Evolutionary conservation across 1,140 invertebrate species (phyloP), one percentile per base, ranked within the genome.

Genomic region (Zelostemma sp.): DNA sequence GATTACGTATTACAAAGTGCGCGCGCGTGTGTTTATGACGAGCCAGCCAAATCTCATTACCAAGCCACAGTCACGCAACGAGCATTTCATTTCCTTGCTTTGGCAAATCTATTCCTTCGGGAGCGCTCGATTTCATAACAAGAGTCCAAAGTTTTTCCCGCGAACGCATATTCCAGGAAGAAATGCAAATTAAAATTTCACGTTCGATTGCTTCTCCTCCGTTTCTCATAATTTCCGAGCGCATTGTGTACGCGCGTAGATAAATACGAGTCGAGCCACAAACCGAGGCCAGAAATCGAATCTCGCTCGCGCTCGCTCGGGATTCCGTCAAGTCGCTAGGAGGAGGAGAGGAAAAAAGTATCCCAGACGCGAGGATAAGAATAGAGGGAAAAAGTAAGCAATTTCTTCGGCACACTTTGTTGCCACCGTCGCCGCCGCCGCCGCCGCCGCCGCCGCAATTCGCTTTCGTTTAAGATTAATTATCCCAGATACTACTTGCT

Each of bases 401-500:
- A 28, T 50, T 46, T 56, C 60, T 51, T 55, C 49, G n/a, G 2
- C 12, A 12, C 18, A 33, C 45, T 19, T 45, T 38, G 4, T n/a
- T 14, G 11, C 11, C 43, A 5, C 43, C 43, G 5, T 4, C 18
- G 9, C 41, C 2, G 1, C 18, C 18, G 15, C 6, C 21, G 21
- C 49, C 59, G 35, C 62, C 48, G 19, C 45, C 45, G 40, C 19
- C 54, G 35, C 11, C 40, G 12, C 9, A 43, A 41, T 59, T 76
- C 66, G 51, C 72, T 73, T 79, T 75, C 73, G 73, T 77, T 76
- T 73, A 77, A 80, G 78, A 82, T 83, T 82, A 82, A 82, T 80
- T 82, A 81, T 80, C 76, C 63, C 61, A 53, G 75, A 66, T 76
- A 75, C 75, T 63, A 80, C 43, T 46, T 46, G 35, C 48, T 62